Conservation (phyloP, 2,888 invertebrate genomes). For the Abscondita cerata region DNA sequence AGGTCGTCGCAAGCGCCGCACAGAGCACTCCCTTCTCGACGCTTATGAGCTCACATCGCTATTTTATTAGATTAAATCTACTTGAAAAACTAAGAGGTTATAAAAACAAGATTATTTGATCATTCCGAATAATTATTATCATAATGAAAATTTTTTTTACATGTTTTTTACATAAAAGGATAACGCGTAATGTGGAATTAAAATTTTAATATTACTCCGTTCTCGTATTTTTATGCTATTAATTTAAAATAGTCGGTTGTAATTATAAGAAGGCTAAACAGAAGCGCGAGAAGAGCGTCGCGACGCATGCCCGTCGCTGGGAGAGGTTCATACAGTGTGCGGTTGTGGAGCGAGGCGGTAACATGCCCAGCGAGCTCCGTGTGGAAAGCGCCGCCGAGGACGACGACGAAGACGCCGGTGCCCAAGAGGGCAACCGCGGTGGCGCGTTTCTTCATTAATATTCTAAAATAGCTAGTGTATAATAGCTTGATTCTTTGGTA, state of each 20-base stretch:
- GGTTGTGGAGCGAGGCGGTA: slow-evolving; percentile 58
- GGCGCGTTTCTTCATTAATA: slow-evolving; percentile 43
- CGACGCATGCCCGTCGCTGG: slow-evolving; percentile 56
- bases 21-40: slow-evolving; percentile 30
- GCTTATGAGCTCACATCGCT: slow-evolving; percentile 23
- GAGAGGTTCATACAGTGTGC: slow-evolving; percentile 57
- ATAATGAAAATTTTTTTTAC: background rate
- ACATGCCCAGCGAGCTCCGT: slow-evolving; percentile 56
- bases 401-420: slow-evolving; percentile 51
- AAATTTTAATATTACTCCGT: background rate
- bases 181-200: background rate
- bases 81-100: slow-evolving; percentile 16
- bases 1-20: slow-evolving; percentile 37
- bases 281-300: slow-evolving; percentile 36
- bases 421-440: slow-evolving; percentile 44
- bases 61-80: slow-evolving; percentile 25
- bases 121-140: background rate
- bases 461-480: slow-evolving; percentile 51
- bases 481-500: slow-evolving; percentile 47
- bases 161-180: background rate
- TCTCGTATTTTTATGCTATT: slow-evolving; percentile 18
- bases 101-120: slow-evolving; percentile 7
- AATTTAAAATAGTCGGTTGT: slow-evolving; percentile 46
- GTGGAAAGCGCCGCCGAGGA: slow-evolving; percentile 53
- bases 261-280: slow-evolving; percentile 43